These are phyloP conservation scores for Oxyruncus cristatus DNA, from an alignment of 2,113 vertebrate genomes.

Conservation along the genomic window DNA sequence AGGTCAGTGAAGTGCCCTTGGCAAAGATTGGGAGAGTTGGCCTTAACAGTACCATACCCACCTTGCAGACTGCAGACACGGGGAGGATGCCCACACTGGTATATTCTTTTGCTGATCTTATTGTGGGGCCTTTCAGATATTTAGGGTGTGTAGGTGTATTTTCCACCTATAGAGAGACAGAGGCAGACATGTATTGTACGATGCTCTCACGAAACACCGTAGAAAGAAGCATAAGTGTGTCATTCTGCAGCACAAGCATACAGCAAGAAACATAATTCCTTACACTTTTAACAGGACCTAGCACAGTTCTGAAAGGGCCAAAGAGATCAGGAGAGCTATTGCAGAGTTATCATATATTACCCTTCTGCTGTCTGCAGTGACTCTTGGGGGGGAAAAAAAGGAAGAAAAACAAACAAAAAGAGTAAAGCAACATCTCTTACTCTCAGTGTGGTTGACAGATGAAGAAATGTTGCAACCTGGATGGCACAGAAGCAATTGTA, in stretches of 20 bases:
- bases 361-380: neutral
- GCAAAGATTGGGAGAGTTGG: neutral
- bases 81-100: neutral
- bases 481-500: neutral
- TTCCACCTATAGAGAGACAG: neutral
- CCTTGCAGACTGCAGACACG: neutral
- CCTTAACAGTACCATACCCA: neutral
- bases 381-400: too few species aligned
- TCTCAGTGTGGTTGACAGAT: neutral
- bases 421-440: neutral
- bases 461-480: neutral
- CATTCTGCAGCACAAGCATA: neutral
- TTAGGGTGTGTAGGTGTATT: neutral
- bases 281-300: neutral
- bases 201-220: neutral
- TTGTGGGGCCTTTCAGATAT: neutral
- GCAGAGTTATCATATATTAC: neutral
- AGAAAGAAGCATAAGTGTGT: neutral
- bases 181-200: too few species aligned
- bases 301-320: neutral
- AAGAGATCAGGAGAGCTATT: neutral
- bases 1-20: accelerated
- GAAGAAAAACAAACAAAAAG: too few species aligned
- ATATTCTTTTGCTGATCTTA: neutral
- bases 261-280: neutral